These are phyloP conservation scores for Pangasianodon gigas DNA, from an alignment of 2,113 vertebrate genomes.

Conservation along the genomic window DNA sequence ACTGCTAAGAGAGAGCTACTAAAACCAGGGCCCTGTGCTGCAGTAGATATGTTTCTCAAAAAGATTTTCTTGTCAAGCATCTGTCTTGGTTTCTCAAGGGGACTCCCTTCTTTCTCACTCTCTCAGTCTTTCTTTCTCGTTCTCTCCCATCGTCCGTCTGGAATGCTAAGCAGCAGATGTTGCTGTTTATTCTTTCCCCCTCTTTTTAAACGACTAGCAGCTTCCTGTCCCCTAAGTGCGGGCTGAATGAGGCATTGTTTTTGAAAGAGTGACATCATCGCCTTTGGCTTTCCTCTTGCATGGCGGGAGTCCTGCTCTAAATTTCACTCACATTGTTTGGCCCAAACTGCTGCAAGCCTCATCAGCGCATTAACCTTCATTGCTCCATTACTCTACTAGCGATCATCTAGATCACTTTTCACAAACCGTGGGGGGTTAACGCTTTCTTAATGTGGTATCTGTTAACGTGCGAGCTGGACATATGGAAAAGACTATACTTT, in stretches of 20 bases:
- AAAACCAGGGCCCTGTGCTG: conserved; percentile 10
- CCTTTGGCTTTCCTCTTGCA: conserved; percentile 73
- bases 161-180: conserved; percentile 70
- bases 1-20: conserved; percentile 36
- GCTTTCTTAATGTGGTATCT: conserved; percentile 15
- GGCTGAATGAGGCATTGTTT: conserved; percentile 78
- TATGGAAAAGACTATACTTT: conserved; percentile 21
- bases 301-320: conserved; percentile 60
- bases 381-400: conserved; percentile 9
- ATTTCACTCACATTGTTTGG: conserved; percentile 47
- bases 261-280: conserved; percentile 74
- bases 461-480: conserved; percentile 1
- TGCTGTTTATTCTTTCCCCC: conserved; percentile 63
- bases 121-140: conserved; percentile 42
- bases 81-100: conserved; percentile 18
- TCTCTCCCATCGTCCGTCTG: conserved; percentile 42
- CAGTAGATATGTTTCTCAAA: conserved; percentile 22
- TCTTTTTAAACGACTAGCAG: conserved; percentile 61
- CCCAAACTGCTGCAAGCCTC: conserved; percentile 36
- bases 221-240: conserved; percentile 73
- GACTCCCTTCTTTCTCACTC: conserved; percentile 31
- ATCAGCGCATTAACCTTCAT: conserved; percentile 35
- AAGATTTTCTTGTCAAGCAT: conserved; percentile 31
- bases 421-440: conserved; percentile 17
- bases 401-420: conserved; percentile 20